Conservation (phyloP, 2,113 vertebrate species). For the Dolichallabes microphthalmus region DNA sequence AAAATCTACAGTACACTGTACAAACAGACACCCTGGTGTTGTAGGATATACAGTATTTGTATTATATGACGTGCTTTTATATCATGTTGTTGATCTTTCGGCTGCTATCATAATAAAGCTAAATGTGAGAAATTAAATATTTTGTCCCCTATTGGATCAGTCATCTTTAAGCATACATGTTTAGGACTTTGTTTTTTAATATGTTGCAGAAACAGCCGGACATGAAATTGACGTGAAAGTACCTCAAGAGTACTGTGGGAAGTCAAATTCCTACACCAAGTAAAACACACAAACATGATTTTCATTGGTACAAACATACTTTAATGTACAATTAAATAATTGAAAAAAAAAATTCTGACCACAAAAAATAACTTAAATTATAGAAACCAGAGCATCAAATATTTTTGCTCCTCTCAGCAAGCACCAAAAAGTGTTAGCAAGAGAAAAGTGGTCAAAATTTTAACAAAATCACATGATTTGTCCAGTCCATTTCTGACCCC, state of each 20-base stretch:
- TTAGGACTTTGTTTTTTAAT: not conserved
- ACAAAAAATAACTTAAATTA: slow-evolving; percentile 71
- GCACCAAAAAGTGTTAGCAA: slow-evolving; percentile 75
- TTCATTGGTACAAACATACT: slow-evolving; percentile 80
- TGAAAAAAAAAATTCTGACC: slow-evolving; percentile 75
- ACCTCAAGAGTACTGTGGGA: not conserved
- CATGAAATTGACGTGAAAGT: too few relatives aligned
- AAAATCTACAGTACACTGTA: slow-evolving; percentile 70
- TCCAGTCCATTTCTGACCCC: slow-evolving; percentile 66
- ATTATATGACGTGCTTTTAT: slow-evolving; percentile 28
- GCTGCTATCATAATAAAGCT: slow-evolving; percentile 64
- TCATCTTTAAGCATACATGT: not conserved
- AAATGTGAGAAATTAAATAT: slow-evolving; percentile 57
- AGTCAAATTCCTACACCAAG: not conserved
- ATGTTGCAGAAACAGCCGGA: not conserved
- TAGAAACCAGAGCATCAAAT: slow-evolving; percentile 74
- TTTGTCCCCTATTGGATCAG: not conserved
- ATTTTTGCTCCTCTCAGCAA: slow-evolving; percentile 69
- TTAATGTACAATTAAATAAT: slow-evolving; percentile 85
- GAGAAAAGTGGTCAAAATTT: slow-evolving; percentile 75
- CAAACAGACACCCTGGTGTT: slow-evolving; percentile 53
- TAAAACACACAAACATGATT: slow-evolving; percentile 50
- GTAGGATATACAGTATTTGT: slow-evolving; percentile 52
- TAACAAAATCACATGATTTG: slow-evolving; percentile 73
- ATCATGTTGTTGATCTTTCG: too few relatives aligned